Evolutionary conservation across 2,113 vertebrate genomes (phyloP).

Genomic region (Cyanistes caeruleus): DNA sequence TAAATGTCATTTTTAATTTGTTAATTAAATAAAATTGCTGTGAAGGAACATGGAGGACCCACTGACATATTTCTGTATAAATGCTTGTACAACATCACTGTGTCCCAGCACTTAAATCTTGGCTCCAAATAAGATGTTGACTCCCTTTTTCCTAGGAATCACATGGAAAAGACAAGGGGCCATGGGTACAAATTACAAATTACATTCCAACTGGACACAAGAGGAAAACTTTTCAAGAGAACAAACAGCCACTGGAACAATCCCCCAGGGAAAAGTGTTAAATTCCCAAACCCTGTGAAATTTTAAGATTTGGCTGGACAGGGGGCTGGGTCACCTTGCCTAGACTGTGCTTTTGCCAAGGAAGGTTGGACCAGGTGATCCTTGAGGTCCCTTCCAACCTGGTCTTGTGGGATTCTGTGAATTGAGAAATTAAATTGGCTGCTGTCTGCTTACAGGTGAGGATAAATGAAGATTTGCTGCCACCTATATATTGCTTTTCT

Average conservation of each 20-base stretch:
- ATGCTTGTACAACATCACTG: not conserved
- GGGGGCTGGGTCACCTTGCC: not conserved
- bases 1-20: not conserved
- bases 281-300: not conserved
- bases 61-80: not conserved
- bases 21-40: not conserved
- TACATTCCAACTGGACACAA: not conserved
- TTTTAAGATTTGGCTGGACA: not conserved
- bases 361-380: not conserved
- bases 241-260: not conserved
- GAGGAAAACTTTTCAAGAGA: not conserved
- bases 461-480: slow-evolving; percentile 24
- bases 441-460: not conserved
- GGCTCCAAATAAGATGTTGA: not conserved
- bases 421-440: not conserved
- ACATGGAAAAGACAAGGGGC: not conserved
- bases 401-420: not conserved
- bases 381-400: not conserved
- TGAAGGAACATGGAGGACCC: not conserved
- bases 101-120: not conserved
- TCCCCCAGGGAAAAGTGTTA: not conserved
- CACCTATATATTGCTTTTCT: slow-evolving; percentile 30
- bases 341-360: not conserved
- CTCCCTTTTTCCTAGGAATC: not conserved
- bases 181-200: not conserved